A percentile compares a stretch with the other conserved stretches of the same genome.
phyloP scores from a whole-genome alignment of 2,113 vertebrate genomes.

The Indicator maculatus region DNA sequence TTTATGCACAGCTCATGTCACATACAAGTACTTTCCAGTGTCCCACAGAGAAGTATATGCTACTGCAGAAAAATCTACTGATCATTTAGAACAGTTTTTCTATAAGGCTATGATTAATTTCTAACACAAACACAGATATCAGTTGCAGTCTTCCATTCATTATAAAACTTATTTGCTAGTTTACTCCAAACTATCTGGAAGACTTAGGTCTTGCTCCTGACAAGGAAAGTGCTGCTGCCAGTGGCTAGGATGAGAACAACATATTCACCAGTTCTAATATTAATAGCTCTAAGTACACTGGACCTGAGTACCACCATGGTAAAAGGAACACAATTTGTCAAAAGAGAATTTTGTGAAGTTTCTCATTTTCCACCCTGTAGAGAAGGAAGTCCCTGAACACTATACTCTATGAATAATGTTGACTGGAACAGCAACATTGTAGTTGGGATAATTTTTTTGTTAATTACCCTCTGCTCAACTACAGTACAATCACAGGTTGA shows the following conservation, averaged over 20 bases:
- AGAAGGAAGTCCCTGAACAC: background rate
- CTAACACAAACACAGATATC: background rate
- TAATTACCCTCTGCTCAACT: background rate
- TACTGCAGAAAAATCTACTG: background rate
- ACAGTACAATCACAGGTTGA: background rate
- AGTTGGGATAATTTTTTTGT: background rate
- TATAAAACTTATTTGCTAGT: background rate
- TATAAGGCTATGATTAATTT: background rate
- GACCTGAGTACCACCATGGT: background rate
- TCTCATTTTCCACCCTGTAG: background rate
- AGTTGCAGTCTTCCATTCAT: background rate
- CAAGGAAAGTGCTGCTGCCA: background rate
- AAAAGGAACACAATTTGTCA: background rate
- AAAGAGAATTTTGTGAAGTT: background rate
- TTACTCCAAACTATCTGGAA: background rate
- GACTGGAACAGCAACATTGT: background rate
- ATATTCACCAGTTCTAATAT: background rate
- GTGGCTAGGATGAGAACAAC: background rate
- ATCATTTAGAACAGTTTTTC: background rate
- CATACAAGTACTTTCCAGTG: background rate
- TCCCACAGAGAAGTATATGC: background rate
- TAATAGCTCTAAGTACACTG: background rate
- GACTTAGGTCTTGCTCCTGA: background rate
- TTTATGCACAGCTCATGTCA: background rate
- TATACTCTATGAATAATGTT: background rate